phyloP scores from a whole-genome alignment of 2,797 vertebrate genomes.

The Bradypodion pumilum region DNA sequence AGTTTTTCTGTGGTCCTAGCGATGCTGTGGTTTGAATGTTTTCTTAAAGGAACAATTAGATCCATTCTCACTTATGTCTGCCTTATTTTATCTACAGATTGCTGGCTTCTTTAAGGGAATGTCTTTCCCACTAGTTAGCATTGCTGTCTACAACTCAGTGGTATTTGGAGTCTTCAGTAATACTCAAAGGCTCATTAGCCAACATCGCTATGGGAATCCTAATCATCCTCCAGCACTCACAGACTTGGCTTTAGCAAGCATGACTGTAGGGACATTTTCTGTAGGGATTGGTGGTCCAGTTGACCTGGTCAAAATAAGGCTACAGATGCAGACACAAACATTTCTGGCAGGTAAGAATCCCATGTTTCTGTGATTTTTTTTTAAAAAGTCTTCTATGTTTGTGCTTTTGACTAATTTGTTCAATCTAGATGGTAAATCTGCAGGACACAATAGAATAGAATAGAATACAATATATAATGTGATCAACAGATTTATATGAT shows the following conservation, averaged over 20 bases:
- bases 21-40: not conserved
- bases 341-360: constrained; percentile 79
- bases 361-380: not conserved
- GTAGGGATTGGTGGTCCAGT: constrained; percentile 89
- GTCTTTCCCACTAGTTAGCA: constrained; percentile 92
- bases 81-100: constrained; percentile 74
- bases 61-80: not conserved
- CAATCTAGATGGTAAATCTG: no score
- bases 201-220: constrained; percentile 76
- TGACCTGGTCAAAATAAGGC: constrained; percentile 94
- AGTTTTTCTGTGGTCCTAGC: not conserved
- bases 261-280: constrained; percentile 83
- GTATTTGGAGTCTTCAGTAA: constrained; percentile 95
- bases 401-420: not conserved
- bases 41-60: not conserved
- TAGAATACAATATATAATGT: not conserved
- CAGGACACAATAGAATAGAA: not conserved
- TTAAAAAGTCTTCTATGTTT: not conserved
- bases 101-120: constrained; percentile 95
- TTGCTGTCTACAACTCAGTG: constrained; percentile 90
- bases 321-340: constrained; percentile 91
- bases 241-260: constrained; percentile 86
- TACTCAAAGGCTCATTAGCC: constrained; percentile 83
- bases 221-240: constrained; percentile 65
- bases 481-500: not conserved